Percentiles rank a stretch among this genome's conserved stretches.
Evolutionary conservation across 2,888 invertebrate genomes (phyloP).

Genomic region (Eueremaeus valkanovi): DNA sequence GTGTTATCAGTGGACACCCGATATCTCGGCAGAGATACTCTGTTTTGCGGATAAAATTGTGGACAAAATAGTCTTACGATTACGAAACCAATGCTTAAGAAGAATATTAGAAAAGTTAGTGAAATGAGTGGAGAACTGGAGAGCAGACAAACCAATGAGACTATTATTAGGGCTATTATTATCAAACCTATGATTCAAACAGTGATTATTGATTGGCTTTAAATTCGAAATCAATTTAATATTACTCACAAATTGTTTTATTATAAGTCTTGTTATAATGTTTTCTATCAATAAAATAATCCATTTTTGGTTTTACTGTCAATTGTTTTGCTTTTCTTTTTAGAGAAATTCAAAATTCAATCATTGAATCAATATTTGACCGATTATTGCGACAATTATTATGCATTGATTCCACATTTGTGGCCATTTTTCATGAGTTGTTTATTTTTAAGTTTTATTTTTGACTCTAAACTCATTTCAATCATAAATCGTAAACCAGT

Average conservation of each 20-base stretch:
- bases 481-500: slow-evolving; percentile 2
- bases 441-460: background rate
- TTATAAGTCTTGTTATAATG: background rate
- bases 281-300: slow-evolving; percentile 12
- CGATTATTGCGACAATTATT: background rate
- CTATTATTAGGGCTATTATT: background rate
- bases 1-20: slow-evolving; percentile 1
- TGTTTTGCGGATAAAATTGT: slow-evolving; percentile 1
- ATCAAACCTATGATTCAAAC: background rate
- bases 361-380: background rate
- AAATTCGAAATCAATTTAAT: background rate
- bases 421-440: slow-evolving; percentile 7
- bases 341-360: background rate
- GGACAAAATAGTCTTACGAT: slow-evolving; percentile 4
- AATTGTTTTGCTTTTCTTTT: background rate
- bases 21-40: background rate
- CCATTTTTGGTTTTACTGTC: background rate
- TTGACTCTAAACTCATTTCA: background rate
- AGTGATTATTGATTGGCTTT: background rate
- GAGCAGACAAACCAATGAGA: background rate
- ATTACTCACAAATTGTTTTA: slow-evolving; percentile 9
- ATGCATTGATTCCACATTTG: background rate
- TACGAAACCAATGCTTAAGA: background rate
- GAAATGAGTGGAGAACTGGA: slow-evolving; percentile 1
- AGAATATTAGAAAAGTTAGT: background rate